Evolutionary conservation across 2,113 vertebrate species (phyloP), one percentile per base, ranked within the genome.

Genomic region (Delphinapterus leucas): DNA sequence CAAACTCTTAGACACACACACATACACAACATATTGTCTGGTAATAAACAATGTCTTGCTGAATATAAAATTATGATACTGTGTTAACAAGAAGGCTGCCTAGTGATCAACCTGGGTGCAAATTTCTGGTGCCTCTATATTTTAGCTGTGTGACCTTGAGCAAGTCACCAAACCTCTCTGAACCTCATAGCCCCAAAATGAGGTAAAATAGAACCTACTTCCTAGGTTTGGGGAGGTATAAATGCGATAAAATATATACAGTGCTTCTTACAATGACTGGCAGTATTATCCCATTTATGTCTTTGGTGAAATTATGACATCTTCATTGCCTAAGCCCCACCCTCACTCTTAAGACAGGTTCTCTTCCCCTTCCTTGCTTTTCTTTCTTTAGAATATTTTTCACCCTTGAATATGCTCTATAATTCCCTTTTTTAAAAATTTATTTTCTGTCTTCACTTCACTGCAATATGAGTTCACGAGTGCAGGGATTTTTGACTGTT

Each of bases 291-390:
- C 53, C 18, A 23, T 49, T 68, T 10, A 25, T 6, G 12, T 28
- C 41, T 84, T 71, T 68, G 67, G 21, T 84, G 13, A 70, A 84
- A 53, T 13, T 80, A 23, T 31, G n/a, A 49, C 12, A 0, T 6
- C 9, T 26, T 26, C 41, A 41, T 13, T 53, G 38, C 6, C 18
- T 9, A 28, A 20, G 1, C 2, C 0, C 9, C 8, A 61, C 3
- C 3, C 6, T 8, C 8, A 6, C 28, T 41, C 53, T 10, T 17
- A 33, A 83, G 58, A 44, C 8, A 71, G 33, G 4, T 7, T 63
- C 47, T 58, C 31, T 74, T 17, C 4, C 17, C 2, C 3, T 36
- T 63, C n/a, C 76, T 33, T 14, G 2, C 33, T 83, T 90, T 55
- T 63, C 87, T 89, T 85, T 41, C 31, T 92, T 58, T 70, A 47